These are phyloP conservation scores for Scylla paramamosain DNA, from an alignment of 1,140 invertebrate genomes.

Conservation along the genomic window DNA sequence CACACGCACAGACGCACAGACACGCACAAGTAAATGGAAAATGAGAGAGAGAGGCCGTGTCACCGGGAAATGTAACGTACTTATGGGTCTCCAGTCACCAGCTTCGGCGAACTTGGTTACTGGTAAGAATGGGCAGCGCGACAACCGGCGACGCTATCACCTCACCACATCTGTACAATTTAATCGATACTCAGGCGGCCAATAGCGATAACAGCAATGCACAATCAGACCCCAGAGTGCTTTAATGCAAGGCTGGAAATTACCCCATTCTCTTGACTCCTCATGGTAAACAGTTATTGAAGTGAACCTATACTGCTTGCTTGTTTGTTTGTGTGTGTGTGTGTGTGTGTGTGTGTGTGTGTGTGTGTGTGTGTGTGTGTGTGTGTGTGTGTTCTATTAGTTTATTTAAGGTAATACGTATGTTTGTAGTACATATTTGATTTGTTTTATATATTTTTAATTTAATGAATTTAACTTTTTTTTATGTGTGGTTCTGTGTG, in stretches of 20 bases:
- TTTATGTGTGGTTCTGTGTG: no score
- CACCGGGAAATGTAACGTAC: background rate
- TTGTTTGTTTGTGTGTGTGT: no score
- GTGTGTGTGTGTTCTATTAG: no score
- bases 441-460: no score
- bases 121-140: background rate
- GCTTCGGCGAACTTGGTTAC: background rate
- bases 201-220: slow-evolving; percentile 39
- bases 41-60: background rate
- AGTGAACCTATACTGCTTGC: no score
- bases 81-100: background rate
- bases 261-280: background rate
- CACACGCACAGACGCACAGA: background rate
- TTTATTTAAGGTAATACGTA: no score
- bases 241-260: slow-evolving; percentile 30
- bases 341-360: no score
- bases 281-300: background rate
- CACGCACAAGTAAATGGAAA: background rate
- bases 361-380: no score
- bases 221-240: slow-evolving; percentile 38
- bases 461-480: no score
- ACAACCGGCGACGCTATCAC: slow-evolving; percentile 41
- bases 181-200: slow-evolving; percentile 51
- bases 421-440: no score
- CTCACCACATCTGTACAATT: slow-evolving; percentile 50